Base-by-base conservation (phyloP, 2,888 invertebrate species). In the Drosophila atroscutellata region DNA sequence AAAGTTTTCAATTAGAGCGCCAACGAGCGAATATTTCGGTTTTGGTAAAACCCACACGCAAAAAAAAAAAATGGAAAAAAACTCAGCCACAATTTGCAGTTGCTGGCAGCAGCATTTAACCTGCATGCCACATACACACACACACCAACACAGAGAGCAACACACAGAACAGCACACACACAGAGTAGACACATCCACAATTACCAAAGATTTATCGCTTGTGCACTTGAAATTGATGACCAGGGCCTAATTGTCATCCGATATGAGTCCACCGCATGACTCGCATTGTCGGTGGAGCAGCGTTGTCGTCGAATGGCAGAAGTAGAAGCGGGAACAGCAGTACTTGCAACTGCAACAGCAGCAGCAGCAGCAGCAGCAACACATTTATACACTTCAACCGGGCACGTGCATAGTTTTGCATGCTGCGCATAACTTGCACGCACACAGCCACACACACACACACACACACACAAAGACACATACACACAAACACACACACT, bases 171-270 rank as follows among this genome's bases (percentile, higher is more conserved):
- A 36, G 36, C 51, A 26, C 56, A 24, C 63, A 62, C 60, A 49
- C 36, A 47, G 1, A 62, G 34, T 58, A 52, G 60, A 73, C 57
- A 78, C 70, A 69, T 60, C 78, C 71, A 86, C 90, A 86, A 90
- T 90, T 90, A 86, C 91, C 75, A 80, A 89, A 90, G 91, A 86
- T 86, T 86, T 86, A 86, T 86, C 90, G 86, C 90, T 75, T 90
- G 91, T 90, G 86, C 86, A 86, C 89, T 86, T 90, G 86, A 73
- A 86, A 86, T 86, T 86, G 91, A 86, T 86, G 86, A 90, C 86
- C 86, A 90, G 86, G 90, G 86, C 86, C 86, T 86, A 86, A 86
- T 86, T 86, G 86, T 86, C 86, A 86, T 86, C 86, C 86, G 86
- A 86, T 86, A 86, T 86, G 86, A 90, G 72, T 90, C 90, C 83